Conservation (phyloP, 2,888 invertebrate species). For the Lymantria monacha region DNA sequence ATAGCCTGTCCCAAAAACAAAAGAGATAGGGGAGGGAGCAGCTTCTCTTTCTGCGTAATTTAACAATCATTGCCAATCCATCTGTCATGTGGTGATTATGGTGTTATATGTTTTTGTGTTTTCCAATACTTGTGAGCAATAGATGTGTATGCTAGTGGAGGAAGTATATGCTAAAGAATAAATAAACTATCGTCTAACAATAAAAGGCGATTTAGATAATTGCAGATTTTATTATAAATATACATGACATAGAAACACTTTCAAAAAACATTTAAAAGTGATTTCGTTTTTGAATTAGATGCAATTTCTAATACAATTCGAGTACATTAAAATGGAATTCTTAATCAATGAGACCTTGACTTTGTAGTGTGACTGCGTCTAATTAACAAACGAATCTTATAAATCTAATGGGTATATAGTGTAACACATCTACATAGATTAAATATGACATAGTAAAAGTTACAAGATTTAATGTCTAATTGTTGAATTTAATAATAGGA, state of each 20-base stretch:
- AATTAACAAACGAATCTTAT: slow-evolving; percentile 24
- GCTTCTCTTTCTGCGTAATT: no score
- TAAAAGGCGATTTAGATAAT: slow-evolving; percentile 24
- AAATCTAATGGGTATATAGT: slow-evolving; percentile 37
- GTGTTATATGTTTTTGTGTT: no score
- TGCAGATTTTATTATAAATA: slow-evolving; percentile 67
- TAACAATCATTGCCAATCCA: no score
- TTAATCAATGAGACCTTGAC: slow-evolving; percentile 18
- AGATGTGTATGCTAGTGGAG: no score
- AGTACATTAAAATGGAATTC: slow-evolving; percentile 7
- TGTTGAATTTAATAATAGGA: slow-evolving; percentile 28
- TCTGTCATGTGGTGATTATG: no score
- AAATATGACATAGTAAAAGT: slow-evolving; percentile 36
- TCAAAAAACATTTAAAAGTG: slow-evolving; percentile 39
- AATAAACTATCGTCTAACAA: no score
- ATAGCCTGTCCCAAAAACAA: no score
- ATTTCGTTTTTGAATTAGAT: slow-evolving; percentile 25
- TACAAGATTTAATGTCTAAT: slow-evolving; percentile 23
- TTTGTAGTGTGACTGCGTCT: slow-evolving; percentile 16
- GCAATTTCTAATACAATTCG: slow-evolving; percentile 15
- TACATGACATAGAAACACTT: slow-evolving; percentile 55
- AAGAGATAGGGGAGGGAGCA: no score
- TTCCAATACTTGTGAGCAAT: no score
- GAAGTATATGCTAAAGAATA: no score
- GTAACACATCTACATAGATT: slow-evolving; percentile 52